Percentiles rank a stretch among this genome's conserved stretches.
Conservation (phyloP, 2,888 invertebrate genomes). For the Disparrhopalites patrizii region DNA sequence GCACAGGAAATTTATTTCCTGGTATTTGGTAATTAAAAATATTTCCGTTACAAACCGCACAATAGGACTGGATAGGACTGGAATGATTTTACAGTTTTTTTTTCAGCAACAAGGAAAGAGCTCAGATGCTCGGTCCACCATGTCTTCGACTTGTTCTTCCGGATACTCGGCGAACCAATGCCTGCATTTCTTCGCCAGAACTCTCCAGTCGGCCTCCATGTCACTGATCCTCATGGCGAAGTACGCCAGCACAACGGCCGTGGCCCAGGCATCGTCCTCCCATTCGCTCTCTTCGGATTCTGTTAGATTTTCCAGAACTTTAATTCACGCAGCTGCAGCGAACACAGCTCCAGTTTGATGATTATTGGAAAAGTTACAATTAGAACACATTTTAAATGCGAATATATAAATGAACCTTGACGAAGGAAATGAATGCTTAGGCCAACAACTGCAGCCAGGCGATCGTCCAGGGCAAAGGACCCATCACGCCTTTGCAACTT, state of each 20-base stretch:
- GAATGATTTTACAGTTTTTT: too few species aligned
- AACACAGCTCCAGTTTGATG: too few species aligned
- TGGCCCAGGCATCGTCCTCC: conserved; percentile 19
- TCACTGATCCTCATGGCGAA: background rate
- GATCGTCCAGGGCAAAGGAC: background rate
- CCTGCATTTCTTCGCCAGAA: conserved; percentile 24
- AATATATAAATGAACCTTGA: too few species aligned
- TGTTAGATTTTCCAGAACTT: too few species aligned
- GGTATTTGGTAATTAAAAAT: too few species aligned
- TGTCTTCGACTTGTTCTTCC: conserved; percentile 2
- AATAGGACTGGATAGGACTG: too few species aligned
- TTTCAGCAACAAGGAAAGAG: background rate
- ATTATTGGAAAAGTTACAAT: too few species aligned
- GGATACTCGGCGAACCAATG: conserved; percentile 11
- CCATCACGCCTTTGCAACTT: background rate
- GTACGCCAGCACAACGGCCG: conserved; percentile 15
- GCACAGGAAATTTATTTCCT: too few species aligned
- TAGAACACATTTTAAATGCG: too few species aligned
- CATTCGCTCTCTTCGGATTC: background rate
- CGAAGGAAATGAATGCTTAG: background rate
- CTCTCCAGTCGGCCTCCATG: conserved; percentile 19
- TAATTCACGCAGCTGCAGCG: too few species aligned
- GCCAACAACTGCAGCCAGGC: background rate
- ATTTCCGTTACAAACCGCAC: too few species aligned
- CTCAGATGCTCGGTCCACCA: conserved; percentile 13